These are phyloP conservation scores for Rutpela maculata DNA, from an alignment of 2,888 invertebrate genomes.

Conservation along the genomic window DNA sequence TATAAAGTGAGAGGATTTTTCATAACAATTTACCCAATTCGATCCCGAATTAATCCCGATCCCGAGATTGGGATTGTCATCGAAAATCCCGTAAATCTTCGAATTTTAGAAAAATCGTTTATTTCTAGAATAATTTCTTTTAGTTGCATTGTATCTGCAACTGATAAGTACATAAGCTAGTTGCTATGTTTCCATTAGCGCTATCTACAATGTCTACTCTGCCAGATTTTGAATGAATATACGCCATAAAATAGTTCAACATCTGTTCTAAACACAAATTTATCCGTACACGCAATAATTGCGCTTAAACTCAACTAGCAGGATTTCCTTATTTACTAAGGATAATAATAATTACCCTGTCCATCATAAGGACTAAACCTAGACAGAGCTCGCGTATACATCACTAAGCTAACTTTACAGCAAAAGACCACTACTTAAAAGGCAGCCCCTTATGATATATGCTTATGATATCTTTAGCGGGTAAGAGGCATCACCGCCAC, in stretches of 20 bases:
- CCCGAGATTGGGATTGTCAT: too few species aligned
- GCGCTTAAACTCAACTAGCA: constrained; percentile 36
- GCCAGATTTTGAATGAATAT: not conserved
- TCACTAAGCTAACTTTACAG: constrained; percentile 29
- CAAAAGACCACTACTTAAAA: constrained; percentile 33
- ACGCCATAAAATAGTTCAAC: constrained; percentile 21
- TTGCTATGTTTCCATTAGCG: too few species aligned
- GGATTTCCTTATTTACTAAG: constrained; percentile 42
- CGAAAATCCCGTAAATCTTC: too few species aligned
- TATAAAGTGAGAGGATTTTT: too few species aligned
- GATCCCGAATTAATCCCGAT: too few species aligned
- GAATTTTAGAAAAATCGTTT: too few species aligned
- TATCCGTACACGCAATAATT: constrained; percentile 40
- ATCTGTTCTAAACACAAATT: constrained; percentile 33
- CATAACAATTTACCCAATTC: too few species aligned
- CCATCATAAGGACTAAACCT: constrained; percentile 51
- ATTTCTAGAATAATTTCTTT: too few species aligned
- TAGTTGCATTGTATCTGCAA: too few species aligned
- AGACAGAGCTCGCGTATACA: constrained; percentile 49
- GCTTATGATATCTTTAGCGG: constrained; percentile 18
- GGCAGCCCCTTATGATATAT: constrained; percentile 46
- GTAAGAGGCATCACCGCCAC: constrained; percentile 46
- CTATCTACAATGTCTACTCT: too few species aligned
- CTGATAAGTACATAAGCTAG: too few species aligned
- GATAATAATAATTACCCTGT: constrained; percentile 53